Percentiles rank a stretch among this genome's conserved stretches.
Evolutionary conservation across 2,888 invertebrate genomes (phyloP).

Genomic region (Xanthia icteritia): DNA sequence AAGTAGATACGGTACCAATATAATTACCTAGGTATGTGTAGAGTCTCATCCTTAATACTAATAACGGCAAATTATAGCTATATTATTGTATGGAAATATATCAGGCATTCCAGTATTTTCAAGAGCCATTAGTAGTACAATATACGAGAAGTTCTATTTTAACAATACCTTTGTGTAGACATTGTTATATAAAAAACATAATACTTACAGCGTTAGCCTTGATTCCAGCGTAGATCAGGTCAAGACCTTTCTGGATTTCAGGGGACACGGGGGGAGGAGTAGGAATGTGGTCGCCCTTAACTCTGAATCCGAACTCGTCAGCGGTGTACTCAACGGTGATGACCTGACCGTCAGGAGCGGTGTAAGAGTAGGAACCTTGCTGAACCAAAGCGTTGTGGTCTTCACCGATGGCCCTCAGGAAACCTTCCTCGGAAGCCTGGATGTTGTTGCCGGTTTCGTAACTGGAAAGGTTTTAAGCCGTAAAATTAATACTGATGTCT

Average conservation of each 20-base stretch:
- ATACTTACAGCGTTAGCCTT: conserved; percentile 88
- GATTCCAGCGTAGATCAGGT: conserved; percentile 96
- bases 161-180: background rate
- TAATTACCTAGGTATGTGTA: background rate
- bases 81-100: background rate
- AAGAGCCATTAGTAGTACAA: no score
- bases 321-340: conserved; percentile 95
- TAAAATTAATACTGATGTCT: conserved; percentile 1
- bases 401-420: conserved; percentile 92
- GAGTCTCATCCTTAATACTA: background rate
- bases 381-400: conserved; percentile 93
- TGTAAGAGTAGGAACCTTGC: conserved; percentile 94
- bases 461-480: conserved; percentile 81
- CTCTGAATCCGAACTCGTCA: conserved; percentile 95
- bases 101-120: background rate
- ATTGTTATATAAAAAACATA: background rate
- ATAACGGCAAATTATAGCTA: background rate
- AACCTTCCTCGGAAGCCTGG: conserved; percentile 94
- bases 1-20: background rate
- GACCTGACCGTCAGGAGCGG: conserved; percentile 94
- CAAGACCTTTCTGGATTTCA: conserved; percentile 96
- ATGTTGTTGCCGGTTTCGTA: conserved; percentile 96
- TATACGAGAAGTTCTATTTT: background rate
- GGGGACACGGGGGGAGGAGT: conserved; percentile 95
- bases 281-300: conserved; percentile 95